These are phyloP conservation scores for Automeris io DNA, from an alignment of 2,888 invertebrate species.

Conservation along the genomic window DNA sequence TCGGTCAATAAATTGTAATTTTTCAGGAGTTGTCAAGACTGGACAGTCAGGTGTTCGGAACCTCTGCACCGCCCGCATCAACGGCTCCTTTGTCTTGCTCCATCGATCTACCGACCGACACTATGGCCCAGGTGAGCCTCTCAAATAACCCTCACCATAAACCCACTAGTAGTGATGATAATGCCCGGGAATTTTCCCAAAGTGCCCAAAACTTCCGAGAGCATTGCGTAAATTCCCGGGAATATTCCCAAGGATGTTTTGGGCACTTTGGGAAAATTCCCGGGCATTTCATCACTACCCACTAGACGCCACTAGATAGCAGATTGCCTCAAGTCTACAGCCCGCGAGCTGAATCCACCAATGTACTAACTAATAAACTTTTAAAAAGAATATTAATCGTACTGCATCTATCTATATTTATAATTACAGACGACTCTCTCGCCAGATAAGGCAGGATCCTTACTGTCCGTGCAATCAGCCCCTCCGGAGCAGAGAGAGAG, in stretches of 20 bases:
- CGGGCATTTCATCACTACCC: no score
- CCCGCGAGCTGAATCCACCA: neutral
- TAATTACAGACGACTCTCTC: conserved; percentile 42
- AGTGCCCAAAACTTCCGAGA: no score
- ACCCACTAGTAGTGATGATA: neutral
- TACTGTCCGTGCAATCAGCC: conserved; percentile 83
- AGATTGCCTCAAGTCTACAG: neutral
- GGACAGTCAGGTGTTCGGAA: conserved; percentile 43
- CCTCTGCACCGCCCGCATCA: conserved; percentile 51
- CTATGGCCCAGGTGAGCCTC: conserved; percentile 46
- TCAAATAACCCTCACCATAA: neutral
- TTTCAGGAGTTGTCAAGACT: conserved; percentile 57
- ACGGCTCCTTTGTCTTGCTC: conserved; percentile 51
- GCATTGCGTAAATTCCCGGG: no score
- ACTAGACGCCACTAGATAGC: neutral
- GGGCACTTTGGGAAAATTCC: no score
- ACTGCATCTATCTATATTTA: neutral
- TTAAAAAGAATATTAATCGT: neutral
- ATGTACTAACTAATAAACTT: neutral
- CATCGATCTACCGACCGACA: conserved; percentile 52
- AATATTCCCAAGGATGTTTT: no score
- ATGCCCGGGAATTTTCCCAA: no score
- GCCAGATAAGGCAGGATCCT: conserved; percentile 74
- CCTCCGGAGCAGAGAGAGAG: conserved; percentile 72
- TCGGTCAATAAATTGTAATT: no score